Evolutionary conservation across 2,113 vertebrate genomes (phyloP).

Genomic region (Rhinoptilus africanus): DNA sequence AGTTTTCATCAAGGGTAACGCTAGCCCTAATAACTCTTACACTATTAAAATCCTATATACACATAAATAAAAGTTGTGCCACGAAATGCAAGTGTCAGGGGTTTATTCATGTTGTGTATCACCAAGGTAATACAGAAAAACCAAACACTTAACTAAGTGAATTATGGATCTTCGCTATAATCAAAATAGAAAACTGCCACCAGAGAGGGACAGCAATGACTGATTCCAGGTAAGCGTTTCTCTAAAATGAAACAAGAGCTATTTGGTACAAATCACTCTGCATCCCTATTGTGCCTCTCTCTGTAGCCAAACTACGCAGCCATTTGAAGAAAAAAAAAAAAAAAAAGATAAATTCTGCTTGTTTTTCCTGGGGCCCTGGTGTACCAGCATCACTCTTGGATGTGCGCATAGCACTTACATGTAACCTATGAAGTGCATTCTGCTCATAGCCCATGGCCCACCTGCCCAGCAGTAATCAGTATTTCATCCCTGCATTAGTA

Average conservation of each 20-base stretch:
- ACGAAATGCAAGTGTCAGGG: neutral
- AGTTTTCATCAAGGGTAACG: neutral
- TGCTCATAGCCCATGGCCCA: neutral
- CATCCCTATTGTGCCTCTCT: conserved; percentile 18
- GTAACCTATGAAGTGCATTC: neutral
- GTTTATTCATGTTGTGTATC: neutral
- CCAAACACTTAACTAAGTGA: conserved; percentile 42
- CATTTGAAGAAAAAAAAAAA: conserved; percentile 35
- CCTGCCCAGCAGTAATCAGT: neutral
- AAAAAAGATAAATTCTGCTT: neutral
- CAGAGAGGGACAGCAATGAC: conserved; percentile 30
- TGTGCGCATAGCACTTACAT: neutral
- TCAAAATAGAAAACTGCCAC: conserved; percentile 48
- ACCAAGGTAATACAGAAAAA: conserved; percentile 5
- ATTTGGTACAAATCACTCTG: conserved; percentile 52
- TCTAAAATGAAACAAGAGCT: neutral
- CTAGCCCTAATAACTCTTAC: neutral
- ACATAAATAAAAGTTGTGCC: neutral
- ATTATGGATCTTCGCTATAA: conserved; percentile 7
- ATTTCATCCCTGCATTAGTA: neutral
- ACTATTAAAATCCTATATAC: conserved; percentile 5
- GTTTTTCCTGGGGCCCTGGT: neutral
- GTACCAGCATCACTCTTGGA: neutral
- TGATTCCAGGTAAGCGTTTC: conserved; percentile 19
- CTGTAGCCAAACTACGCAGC: neutral